Evolutionary conservation across 2,888 invertebrate species (phyloP).

Genomic region (Hartigia nigra): DNA sequence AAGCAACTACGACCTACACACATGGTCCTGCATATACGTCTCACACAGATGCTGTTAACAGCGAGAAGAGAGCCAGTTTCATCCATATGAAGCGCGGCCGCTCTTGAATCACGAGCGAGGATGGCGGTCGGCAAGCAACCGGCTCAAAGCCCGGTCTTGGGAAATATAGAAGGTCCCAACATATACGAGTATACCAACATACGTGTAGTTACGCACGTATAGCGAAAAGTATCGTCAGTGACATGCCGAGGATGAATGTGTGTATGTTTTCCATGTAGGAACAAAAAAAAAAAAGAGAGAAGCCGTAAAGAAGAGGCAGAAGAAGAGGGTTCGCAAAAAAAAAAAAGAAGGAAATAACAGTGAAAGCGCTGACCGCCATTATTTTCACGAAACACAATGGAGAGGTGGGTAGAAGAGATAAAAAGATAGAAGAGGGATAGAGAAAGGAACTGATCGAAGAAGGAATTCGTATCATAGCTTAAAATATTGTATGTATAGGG

Average conservation of each 20-base stretch:
- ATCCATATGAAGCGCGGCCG: neutral
- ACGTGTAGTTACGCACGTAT: neutral
- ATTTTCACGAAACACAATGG: neutral
- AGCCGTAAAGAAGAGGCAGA: neutral
- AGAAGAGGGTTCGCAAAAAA: neutral
- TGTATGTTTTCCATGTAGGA: neutral
- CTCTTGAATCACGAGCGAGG: neutral
- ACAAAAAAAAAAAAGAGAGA: neutral
- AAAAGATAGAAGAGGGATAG: neutral
- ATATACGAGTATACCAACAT: neutral
- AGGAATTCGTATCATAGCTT: no score
- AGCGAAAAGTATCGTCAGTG: neutral
- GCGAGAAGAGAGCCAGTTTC: neutral
- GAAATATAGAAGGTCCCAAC: neutral
- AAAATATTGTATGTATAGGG: neutral
- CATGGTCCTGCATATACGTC: neutral
- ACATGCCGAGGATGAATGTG: neutral
- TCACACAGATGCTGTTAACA: neutral
- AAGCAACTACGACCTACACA: neutral
- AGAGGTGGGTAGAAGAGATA: neutral
- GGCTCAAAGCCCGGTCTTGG: neutral
- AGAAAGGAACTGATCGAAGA: neutral
- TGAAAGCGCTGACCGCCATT: neutral
- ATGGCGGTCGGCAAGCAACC: neutral
- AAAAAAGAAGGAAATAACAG: neutral